Evolutionary conservation across 2,797 vertebrate genomes (phyloP).

Genomic region (Clarias platycephalus): DNA sequence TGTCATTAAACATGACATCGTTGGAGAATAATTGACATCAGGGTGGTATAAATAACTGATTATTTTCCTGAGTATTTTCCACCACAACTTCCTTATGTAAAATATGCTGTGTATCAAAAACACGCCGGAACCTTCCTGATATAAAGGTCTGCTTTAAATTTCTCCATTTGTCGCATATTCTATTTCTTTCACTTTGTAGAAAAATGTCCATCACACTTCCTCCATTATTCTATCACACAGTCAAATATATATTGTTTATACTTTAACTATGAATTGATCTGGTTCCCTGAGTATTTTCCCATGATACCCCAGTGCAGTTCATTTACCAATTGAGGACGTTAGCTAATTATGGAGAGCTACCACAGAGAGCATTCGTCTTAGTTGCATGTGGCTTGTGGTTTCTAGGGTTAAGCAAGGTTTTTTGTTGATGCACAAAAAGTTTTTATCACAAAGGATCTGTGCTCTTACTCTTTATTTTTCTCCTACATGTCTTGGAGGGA

Average conservation of each 20-base stretch:
- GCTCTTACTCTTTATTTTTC: neutral
- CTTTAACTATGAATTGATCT: neutral
- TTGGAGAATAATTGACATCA: neutral
- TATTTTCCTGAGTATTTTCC: neutral
- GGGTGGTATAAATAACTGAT: neutral
- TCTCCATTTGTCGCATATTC: neutral
- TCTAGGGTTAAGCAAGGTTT: neutral
- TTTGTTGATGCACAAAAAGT: neutral
- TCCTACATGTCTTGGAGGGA: neutral
- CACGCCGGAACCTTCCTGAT: too few relatives aligned
- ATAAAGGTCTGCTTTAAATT: neutral
- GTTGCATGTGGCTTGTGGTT: conserved; percentile 2
- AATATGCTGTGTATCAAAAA: too few relatives aligned
- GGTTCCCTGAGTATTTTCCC: neutral
- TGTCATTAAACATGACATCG: neutral
- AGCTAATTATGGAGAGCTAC: neutral
- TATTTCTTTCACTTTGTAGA: neutral
- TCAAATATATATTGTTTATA: neutral
- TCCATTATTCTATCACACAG: neutral
- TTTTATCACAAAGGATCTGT: neutral
- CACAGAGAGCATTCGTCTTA: neutral
- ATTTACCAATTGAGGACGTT: neutral
- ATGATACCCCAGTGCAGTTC: neutral
- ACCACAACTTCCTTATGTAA: neutral
- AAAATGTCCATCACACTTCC: neutral